These are phyloP conservation scores for Scrobipalpa costella DNA, from an alignment of 2,888 invertebrate genomes.

Conservation along the genomic window DNA sequence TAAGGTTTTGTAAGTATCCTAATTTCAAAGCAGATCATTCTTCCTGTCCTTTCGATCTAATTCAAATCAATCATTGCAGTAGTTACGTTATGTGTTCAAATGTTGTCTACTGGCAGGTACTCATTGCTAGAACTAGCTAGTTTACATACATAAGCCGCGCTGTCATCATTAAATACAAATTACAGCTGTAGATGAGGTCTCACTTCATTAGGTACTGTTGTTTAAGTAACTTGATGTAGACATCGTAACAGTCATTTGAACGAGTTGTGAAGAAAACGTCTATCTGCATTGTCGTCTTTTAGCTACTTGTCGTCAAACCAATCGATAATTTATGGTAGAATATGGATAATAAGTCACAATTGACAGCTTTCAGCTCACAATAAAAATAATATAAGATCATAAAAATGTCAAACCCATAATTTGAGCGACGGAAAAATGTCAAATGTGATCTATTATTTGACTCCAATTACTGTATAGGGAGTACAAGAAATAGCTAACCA, in stretches of 20 bases:
- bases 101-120: neutral
- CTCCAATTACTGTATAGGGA: too few species aligned
- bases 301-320: too few species aligned
- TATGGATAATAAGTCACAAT: too few species aligned
- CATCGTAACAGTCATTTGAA: neutral
- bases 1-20: neutral
- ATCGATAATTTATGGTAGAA: too few species aligned
- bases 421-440: too few species aligned
- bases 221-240: neutral
- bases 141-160: neutral
- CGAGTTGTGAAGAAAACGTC: neutral
- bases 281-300: neutral
- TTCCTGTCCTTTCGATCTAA: neutral
- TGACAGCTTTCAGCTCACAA: too few species aligned
- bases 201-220: constrained; percentile 1
- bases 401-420: too few species aligned
- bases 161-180: constrained; percentile 12
- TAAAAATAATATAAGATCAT: too few species aligned
- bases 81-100: constrained; percentile 1
- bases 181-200: constrained; percentile 2
- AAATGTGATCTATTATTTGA: too few species aligned
- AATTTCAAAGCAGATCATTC: neutral
- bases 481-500: too few species aligned
- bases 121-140: constrained; percentile 9
- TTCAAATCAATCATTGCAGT: neutral